Evolutionary conservation across 2,113 vertebrate species (phyloP), one percentile per base, ranked within the genome.

Genomic region (Crocuta crocuta): DNA sequence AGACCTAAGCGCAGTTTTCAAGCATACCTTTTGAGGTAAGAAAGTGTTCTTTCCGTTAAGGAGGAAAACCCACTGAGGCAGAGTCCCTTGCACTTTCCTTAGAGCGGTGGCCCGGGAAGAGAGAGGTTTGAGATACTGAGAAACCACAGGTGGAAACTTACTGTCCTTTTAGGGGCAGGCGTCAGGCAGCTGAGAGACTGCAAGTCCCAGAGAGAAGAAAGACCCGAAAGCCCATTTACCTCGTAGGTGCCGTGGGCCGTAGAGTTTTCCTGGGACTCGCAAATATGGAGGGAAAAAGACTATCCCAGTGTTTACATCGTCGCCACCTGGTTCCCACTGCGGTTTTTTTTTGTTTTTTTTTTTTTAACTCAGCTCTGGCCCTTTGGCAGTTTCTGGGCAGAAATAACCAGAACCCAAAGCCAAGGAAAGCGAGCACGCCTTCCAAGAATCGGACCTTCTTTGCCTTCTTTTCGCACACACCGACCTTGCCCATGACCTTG

Each of bases 151-250:
- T 26, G 43, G 28, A 24, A 88, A 24, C 15, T 48, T 23, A 17
- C 5, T 12, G 16, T 48, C 63, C 28, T 31, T 39, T 39, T 39
- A 39, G 39, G 39, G 39, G 39, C 39, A 50, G 73, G 15, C 5
- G 12, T 24, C 0, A 0, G 21, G 43, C 7, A 3, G n/a, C 39
- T 35, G 43, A 26, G 50, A 23, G 26, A 10, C 2, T 0, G 7
- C 1, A 4, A 4, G 0, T 10, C 31, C 66, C 15, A 4, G 2
- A 31, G 3, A 35, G 7, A 28, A 58, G 79, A 63, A 70, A 63
- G 8, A 39, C 0, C 1, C 65, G 33, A 10, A 28, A 86, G 19
- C 35, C 85, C 70, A 31, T 8, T 33, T 26, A 35, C 31, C 31
- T 43, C 33, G 6, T 48, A 1, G 21, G 53, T 2, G 12, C 50